Conservation (phyloP, 2,797 vertebrate species). For the Synanceia verrucosa region DNA sequence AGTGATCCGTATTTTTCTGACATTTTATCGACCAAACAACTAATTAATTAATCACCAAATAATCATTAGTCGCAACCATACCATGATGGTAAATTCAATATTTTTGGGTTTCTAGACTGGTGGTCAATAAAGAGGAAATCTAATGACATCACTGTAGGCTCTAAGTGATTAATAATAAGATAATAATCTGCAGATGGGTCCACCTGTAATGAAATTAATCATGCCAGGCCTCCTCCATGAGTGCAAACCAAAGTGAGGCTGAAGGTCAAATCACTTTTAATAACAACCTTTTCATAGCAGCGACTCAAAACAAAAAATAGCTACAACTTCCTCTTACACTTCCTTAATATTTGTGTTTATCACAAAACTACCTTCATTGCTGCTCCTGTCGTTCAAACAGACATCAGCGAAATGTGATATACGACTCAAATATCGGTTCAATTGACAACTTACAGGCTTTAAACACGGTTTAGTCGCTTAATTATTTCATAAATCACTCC, state of each 20-base stretch:
- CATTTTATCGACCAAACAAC: too few species aligned
- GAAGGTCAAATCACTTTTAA: background rate
- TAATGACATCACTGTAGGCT: background rate
- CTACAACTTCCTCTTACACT: background rate
- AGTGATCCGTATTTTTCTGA: too few species aligned
- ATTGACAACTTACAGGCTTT: background rate
- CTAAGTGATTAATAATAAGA: background rate
- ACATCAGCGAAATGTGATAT: background rate
- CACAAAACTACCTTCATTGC: background rate
- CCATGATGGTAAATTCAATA: background rate
- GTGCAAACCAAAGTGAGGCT: background rate
- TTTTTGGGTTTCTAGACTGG: background rate
- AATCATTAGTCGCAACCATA: too few species aligned
- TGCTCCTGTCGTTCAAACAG: background rate
- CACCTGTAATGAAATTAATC: background rate
- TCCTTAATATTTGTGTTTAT: conserved; percentile 18
- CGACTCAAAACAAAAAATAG: conserved; percentile 25
- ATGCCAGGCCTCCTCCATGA: background rate
- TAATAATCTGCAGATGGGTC: background rate
- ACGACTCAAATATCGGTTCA: background rate
- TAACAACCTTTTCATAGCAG: conserved; percentile 10
- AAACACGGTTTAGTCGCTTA: background rate
- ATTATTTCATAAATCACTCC: background rate
- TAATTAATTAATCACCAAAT: too few species aligned
- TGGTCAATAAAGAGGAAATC: background rate